Evolutionary conservation across 2,113 vertebrate genomes (phyloP).

Genomic region (Ornithorhynchus anatinus): DNA sequence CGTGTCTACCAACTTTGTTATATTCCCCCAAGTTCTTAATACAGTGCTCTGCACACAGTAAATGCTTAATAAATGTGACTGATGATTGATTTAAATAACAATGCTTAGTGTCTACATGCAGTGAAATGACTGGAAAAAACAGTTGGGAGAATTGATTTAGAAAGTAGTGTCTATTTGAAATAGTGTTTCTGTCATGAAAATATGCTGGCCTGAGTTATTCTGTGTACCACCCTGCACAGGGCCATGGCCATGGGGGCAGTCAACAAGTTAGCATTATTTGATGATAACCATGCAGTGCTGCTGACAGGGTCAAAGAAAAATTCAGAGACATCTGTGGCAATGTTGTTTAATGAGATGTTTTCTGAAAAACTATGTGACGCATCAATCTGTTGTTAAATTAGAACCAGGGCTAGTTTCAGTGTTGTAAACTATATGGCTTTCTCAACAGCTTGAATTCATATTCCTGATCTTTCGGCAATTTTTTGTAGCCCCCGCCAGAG

Average conservation of each 20-base stretch:
- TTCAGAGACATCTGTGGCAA: background rate
- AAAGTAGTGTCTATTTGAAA: too few relatives aligned
- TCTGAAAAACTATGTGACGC: background rate
- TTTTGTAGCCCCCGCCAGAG: background rate
- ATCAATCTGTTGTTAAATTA: conserved; percentile 11
- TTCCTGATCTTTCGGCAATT: conserved; percentile 7
- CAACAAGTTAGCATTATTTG: conserved; percentile 6
- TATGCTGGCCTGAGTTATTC: background rate
- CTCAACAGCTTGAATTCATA: conserved; percentile 8
- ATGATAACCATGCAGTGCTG: background rate
- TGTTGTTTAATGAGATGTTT: background rate
- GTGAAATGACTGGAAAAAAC: too few relatives aligned
- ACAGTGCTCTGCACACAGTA: too few relatives aligned
- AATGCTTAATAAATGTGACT: too few relatives aligned
- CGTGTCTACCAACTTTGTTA: too few relatives aligned
- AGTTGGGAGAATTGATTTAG: too few relatives aligned
- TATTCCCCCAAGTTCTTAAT: too few relatives aligned
- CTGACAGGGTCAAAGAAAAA: background rate
- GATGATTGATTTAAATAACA: too few relatives aligned
- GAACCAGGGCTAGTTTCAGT: conserved; percentile 4
- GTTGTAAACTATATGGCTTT: conserved; percentile 2
- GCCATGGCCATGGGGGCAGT: background rate
- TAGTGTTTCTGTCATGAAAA: too few relatives aligned
- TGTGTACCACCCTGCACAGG: background rate
- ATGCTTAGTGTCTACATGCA: too few relatives aligned